These are phyloP conservation scores for Heterocephalus glaber DNA, from an alignment of 2,113 vertebrate genomes.

Conservation along the genomic window DNA sequence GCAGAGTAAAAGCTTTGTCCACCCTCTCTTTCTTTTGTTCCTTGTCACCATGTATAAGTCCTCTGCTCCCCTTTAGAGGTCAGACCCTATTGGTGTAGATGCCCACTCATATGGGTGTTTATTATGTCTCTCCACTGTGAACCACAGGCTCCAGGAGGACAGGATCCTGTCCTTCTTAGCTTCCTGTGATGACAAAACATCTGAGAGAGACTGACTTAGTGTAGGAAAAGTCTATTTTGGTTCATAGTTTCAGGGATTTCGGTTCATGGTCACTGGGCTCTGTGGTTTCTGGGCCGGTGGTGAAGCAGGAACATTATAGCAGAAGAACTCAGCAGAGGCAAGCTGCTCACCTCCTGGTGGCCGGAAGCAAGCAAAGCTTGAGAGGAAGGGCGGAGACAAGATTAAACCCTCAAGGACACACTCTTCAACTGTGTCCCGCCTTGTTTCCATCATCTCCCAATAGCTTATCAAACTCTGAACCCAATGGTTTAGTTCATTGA, in stretches of 20 bases:
- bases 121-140: not conserved
- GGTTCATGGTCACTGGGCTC: not conserved
- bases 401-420: not conserved
- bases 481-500: not conserved
- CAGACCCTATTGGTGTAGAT: not conserved
- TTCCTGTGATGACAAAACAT: not conserved
- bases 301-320: not conserved
- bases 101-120: not conserved
- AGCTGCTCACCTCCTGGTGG: not conserved
- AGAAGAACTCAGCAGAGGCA: not conserved
- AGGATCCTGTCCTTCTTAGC: not conserved
- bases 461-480: not conserved
- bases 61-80: not conserved
- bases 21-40: not conserved
- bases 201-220: not conserved
- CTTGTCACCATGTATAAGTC: not conserved
- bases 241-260: not conserved
- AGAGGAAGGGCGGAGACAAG: not conserved
- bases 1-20: not conserved
- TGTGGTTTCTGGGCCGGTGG: not conserved
- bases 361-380: not conserved
- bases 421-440: not conserved
- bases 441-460: not conserved
- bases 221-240: not conserved
- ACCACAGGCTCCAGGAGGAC: not conserved